Base-by-base conservation (phyloP, 2,113 vertebrate species). In the Tetrao urogallus region DNA sequence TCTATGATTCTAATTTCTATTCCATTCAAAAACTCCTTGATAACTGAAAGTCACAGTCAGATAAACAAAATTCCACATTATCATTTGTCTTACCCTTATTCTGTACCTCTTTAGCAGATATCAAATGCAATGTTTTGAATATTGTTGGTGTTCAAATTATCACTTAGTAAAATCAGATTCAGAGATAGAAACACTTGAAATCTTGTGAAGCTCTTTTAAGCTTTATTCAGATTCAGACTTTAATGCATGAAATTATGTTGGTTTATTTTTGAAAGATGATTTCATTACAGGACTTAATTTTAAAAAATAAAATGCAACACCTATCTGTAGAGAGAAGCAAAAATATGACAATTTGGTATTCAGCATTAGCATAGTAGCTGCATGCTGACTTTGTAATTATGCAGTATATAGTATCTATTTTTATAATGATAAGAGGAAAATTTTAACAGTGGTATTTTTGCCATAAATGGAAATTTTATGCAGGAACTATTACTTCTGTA, bases 31-130 rank as follows among this genome's bases (percentile, higher is more conserved):
- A 93, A 40, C 45, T 57, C 27, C 36, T 48, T 54, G 8, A 9
- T 83, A 82, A 63, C 65, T 64, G 24, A 54, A 76, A 76, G 21
- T 54, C 40, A 48, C 42, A 40, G 40, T 63, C 43, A 63, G 24
- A 66, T 48, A 86, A 58, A 70, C 22, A 27, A 92, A 48, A 24
- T 73, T 12, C 20, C 1, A 0, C 20, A 69, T 73, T 66, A 32
- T 77, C 11, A 8, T 6, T 72, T 47, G 58, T 66, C 3, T 85
- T 69, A 60, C 2, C 17, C 12, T 52, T 91, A 36, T 66, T 80
- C 56, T 0, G 0, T 76, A 21, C 7, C n/a, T 89, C 6, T 30
- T 73, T 76, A 48, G 25, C 0, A 0, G 70, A 67, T 20, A 40
- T 13, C 56, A 32, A 91, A 54, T 16, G 25, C 64, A 72, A 22